Percentiles rank a stretch among this genome's conserved stretches.
phyloP scores from a whole-genome alignment of 2,888 invertebrate genomes.

The Ommatoiulus sabulosus region DNA sequence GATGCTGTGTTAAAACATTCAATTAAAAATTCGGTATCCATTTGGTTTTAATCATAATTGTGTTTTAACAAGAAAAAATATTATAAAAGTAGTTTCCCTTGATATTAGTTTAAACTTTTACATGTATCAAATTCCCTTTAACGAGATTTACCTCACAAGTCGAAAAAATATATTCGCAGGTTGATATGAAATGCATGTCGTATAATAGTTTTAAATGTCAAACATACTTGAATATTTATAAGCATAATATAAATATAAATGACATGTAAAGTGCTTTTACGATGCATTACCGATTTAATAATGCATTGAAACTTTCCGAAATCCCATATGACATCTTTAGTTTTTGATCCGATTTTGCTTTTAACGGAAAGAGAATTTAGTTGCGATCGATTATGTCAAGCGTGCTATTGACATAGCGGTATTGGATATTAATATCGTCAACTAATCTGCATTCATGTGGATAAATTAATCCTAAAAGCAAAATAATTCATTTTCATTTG shows the following conservation, averaged over 20 bases:
- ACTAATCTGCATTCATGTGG: neutral
- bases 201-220: too few relatives aligned
- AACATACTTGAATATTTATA: too few relatives aligned
- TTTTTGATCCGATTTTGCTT: conserved; percentile 5
- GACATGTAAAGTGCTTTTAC: neutral
- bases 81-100: too few relatives aligned
- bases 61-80: too few relatives aligned
- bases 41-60: too few relatives aligned
- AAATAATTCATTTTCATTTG: neutral
- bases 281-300: neutral
- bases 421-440: neutral
- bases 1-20: too few relatives aligned
- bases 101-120: too few relatives aligned
- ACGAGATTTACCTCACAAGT: too few relatives aligned
- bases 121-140: too few relatives aligned
- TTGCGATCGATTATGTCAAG: neutral
- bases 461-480: neutral
- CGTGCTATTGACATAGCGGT: neutral
- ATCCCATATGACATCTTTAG: neutral
- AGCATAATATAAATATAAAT: conserved; percentile 1
- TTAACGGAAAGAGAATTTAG: neutral
- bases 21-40: too few relatives aligned
- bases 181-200: too few relatives aligned
- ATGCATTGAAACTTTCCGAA: neutral
- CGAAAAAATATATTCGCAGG: too few relatives aligned